These are phyloP conservation scores for Cavia aperea DNA, from an alignment of 2,113 vertebrate species.

Conservation along the genomic window DNA sequence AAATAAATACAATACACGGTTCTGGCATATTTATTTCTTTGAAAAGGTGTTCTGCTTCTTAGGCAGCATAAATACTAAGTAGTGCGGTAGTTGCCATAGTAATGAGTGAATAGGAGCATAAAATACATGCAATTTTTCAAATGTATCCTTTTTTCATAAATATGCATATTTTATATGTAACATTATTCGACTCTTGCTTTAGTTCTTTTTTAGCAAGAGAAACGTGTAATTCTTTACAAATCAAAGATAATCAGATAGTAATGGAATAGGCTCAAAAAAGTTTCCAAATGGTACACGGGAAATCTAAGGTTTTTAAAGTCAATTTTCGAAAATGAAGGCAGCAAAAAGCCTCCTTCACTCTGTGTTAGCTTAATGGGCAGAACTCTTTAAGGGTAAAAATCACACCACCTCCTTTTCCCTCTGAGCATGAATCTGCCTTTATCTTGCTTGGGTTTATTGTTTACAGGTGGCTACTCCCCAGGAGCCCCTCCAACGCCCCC, in stretches of 20 bases:
- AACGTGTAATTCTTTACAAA: slow-evolving; percentile 44
- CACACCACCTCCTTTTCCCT: neutral
- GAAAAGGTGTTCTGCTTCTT: slow-evolving; percentile 59
- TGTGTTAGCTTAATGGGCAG: slow-evolving; percentile 17
- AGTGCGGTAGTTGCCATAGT: slow-evolving; percentile 62
- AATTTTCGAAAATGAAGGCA: slow-evolving; percentile 36
- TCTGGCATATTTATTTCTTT: slow-evolving; percentile 65
- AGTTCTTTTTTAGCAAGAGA: slow-evolving; percentile 26
- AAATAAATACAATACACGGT: slow-evolving; percentile 51
- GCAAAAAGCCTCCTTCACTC: neutral
- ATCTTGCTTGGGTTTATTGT: slow-evolving; percentile 40
- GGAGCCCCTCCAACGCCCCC: too few relatives aligned
- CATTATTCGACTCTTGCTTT: slow-evolving; percentile 47
- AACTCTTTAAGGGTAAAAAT: slow-evolving; percentile 33
- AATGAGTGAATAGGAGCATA: slow-evolving; percentile 64
- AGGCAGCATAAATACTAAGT: slow-evolving; percentile 71
- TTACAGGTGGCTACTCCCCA: neutral
- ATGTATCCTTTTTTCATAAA: slow-evolving; percentile 58
- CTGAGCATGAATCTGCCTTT: slow-evolving; percentile 33
- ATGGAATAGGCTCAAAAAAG: slow-evolving; percentile 13
- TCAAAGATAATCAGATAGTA: slow-evolving; percentile 34
- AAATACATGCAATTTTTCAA: slow-evolving; percentile 66
- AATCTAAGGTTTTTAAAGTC: slow-evolving; percentile 21
- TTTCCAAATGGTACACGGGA: slow-evolving; percentile 21
- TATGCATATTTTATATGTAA: slow-evolving; percentile 61